Evolutionary conservation across 2,797 vertebrate species (phyloP).

Genomic region (Falco rusticolus): DNA sequence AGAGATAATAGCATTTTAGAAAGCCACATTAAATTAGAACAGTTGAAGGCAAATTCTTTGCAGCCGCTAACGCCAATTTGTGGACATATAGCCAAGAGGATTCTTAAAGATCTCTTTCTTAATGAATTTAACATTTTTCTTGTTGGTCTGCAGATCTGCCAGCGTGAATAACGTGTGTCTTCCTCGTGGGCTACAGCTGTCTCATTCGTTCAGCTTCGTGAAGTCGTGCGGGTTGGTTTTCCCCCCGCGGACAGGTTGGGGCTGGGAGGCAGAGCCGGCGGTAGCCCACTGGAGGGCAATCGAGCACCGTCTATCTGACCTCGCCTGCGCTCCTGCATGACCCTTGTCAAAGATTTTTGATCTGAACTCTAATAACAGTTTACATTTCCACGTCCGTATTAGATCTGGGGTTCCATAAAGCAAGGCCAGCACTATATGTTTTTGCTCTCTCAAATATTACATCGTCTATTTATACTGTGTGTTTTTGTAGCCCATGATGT

Average conservation of each 20-base stretch:
- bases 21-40: constrained; percentile 49
- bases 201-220: neutral
- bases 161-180: neutral
- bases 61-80: neutral
- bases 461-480: constrained; percentile 74
- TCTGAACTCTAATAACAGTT: constrained; percentile 5
- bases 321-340: neutral
- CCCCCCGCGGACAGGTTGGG: neutral
- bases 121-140: constrained; percentile 17
- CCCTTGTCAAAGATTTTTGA: neutral
- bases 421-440: constrained; percentile 36
- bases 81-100: neutral
- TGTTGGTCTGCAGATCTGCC: neutral
- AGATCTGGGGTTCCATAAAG: constrained; percentile 54
- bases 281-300: constrained; percentile 80
- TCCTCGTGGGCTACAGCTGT: neutral
- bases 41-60: constrained; percentile 48
- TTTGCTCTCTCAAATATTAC: constrained; percentile 68
- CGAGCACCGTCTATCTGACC: constrained; percentile 56
- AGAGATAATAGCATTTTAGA: constrained; percentile 56
- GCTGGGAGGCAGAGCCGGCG: neutral
- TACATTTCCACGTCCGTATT: constrained; percentile 52
- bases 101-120: constrained; percentile 4
- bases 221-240: neutral
- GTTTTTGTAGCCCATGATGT: constrained; percentile 78